phyloP scores from a whole-genome alignment of 2,113 vertebrate genomes.

The Colius striatus region DNA sequence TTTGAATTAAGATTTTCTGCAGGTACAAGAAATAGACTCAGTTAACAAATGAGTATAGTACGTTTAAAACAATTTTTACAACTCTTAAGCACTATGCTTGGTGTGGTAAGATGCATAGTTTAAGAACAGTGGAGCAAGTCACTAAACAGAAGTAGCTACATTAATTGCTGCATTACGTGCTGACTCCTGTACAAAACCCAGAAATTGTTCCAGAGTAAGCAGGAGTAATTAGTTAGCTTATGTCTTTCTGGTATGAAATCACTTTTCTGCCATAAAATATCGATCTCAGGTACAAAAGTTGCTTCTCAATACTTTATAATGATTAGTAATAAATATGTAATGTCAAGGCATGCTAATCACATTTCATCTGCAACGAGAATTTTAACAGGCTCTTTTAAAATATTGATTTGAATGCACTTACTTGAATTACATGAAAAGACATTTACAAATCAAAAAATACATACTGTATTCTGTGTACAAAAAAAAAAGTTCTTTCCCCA shows the following conservation, averaged over 20 bases:
- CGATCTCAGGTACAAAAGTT: neutral
- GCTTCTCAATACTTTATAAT: neutral
- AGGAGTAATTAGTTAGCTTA: conserved; percentile 63
- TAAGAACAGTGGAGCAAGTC: neutral
- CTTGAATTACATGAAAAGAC: conserved; percentile 25
- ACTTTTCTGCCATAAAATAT: neutral
- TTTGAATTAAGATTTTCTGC: neutral
- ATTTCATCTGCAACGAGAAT: neutral
- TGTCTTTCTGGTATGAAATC: neutral
- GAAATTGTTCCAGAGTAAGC: neutral
- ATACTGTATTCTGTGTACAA: neutral
- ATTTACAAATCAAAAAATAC: neutral
- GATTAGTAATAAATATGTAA: neutral
- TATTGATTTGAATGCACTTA: neutral
- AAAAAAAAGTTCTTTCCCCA: neutral
- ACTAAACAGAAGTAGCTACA: neutral
- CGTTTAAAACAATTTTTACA: neutral
- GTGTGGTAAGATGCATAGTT: neutral
- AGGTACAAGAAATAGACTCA: neutral
- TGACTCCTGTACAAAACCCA: neutral
- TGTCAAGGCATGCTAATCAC: neutral
- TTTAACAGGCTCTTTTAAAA: neutral
- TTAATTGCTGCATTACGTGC: neutral
- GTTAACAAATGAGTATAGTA: neutral
- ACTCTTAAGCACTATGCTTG: neutral